Evolutionary conservation across 2,888 invertebrate species (phyloP).

Genomic region (Nephrocerus scutellatus): DNA sequence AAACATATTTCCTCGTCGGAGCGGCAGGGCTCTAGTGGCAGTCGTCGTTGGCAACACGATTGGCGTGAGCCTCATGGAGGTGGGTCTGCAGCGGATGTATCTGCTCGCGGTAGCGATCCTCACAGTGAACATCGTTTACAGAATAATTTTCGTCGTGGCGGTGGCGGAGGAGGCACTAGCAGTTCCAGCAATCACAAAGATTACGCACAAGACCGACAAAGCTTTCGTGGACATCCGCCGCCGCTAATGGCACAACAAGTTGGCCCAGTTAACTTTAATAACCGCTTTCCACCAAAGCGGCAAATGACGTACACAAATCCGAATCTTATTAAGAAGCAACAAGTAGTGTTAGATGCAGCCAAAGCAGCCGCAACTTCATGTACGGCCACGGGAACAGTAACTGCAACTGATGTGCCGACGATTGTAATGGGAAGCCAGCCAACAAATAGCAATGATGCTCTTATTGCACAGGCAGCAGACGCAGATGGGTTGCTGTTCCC

Average conservation of each 20-base stretch:
- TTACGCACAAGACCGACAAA: conserved; percentile 29
- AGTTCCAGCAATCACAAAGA: conserved; percentile 31
- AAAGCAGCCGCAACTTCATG: conserved; percentile 40
- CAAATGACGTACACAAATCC: conserved; percentile 41
- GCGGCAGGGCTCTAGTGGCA: conserved; percentile 22
- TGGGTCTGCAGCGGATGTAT: conserved; percentile 19
- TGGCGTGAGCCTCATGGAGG: conserved; percentile 36
- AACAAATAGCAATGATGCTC: not conserved
- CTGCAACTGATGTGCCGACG: conserved; percentile 38
- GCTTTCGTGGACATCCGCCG: conserved; percentile 39
- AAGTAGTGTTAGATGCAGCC: conserved; percentile 23
- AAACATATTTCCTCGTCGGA: conserved; percentile 14
- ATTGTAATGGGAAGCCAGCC: conserved; percentile 7
- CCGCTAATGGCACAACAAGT: conserved; percentile 41
- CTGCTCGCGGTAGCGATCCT: conserved; percentile 26
- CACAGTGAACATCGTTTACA: conserved; percentile 35
- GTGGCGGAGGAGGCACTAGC: conserved; percentile 23
- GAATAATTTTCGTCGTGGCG: conserved; percentile 24
- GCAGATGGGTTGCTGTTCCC: conserved; percentile 26
- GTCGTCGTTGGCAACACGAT: conserved; percentile 34
- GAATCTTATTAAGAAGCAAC: conserved; percentile 37
- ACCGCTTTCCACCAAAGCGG: conserved; percentile 40
- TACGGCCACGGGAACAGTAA: conserved; percentile 39
- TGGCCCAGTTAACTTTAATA: conserved; percentile 22
- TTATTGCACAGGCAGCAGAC: conserved; percentile 27